Base-by-base conservation (phyloP, 2,888 invertebrate species). In the Criorhina ranunculi region DNA sequence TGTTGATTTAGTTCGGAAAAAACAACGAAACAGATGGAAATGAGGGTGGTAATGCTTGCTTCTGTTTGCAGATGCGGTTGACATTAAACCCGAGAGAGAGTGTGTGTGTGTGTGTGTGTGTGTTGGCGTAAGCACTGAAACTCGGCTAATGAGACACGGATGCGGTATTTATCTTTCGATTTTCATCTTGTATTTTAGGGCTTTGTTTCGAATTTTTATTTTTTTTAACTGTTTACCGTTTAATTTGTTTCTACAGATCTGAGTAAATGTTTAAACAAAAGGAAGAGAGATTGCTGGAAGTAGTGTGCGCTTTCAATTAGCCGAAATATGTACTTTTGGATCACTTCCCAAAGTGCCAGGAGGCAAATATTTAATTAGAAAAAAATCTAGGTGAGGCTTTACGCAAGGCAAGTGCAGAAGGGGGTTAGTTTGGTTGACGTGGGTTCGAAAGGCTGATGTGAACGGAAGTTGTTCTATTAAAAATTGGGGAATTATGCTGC, bases 231-330 rank as follows among this genome's bases (percentile, higher is more conserved):
- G 80, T 76, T 85, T 85, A 66, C 59, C 79, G 60, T 79, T 85
- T 85, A 79, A 85, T 85, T 80, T 80, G 79, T 80, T 80, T 76
- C 70, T 66, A 40, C 40, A 15, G 55, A 70, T 85, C 55, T 70
- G 85, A 79, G 85, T 85, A 85, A 85, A 80, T 76, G 42, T 85
- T 85, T 75, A 72, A 80, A 85, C 85, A 85, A 80, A 80, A 80
- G 75, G 49, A 24, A 24, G 24, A 24, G 24, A 24, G 24, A 24
- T 1, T 1, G 24, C 2, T n/a, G 55, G 69, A 75, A 57, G 40
- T 72, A 24, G 24, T 24, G 1, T 24, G 24, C 24, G 53, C 66
- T 73, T 80, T 75, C 80, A 85, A 85, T 85, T 85, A 85, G 75
- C 64, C 51, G 37, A 33, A 17, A 11, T 72, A 55, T 79, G 5